Percentiles rank a stretch among this genome's conserved stretches.
These are phyloP conservation scores for Gonatopus flavifemur DNA, from an alignment of 1,140 invertebrate genomes.

Conservation along the genomic window DNA sequence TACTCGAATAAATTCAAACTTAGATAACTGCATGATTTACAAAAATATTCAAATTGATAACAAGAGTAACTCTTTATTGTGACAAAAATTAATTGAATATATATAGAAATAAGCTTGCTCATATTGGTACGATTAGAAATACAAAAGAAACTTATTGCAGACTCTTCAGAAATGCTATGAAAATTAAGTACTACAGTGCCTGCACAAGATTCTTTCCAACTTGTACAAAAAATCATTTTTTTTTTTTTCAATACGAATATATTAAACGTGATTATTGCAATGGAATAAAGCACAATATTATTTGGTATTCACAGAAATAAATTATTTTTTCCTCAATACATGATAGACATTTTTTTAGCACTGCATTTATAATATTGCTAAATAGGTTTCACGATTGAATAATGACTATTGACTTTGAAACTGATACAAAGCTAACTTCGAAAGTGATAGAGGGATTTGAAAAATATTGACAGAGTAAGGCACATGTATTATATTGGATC, in stretches of 20 bases:
- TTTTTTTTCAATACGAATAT: constrained; percentile 2
- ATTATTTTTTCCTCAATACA: constrained; percentile 20
- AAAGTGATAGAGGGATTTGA: constrained; percentile 1
- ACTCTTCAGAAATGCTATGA: constrained; percentile 10
- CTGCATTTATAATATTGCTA: constrained; percentile 10
- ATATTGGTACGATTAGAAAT: background rate
- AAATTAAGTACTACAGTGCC: constrained; percentile 15
- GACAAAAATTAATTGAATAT: background rate
- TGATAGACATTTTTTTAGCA: constrained; percentile 20
- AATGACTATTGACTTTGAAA: no score
- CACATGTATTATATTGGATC: constrained; percentile 29
- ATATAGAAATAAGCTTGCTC: background rate
- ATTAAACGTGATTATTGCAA: constrained; percentile 2
- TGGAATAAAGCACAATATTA: constrained; percentile 19
- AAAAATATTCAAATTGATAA: no score
- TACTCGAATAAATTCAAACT: no score
- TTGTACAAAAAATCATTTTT: background rate
- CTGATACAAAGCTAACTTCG: constrained; percentile 9
- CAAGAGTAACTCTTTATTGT: constrained; percentile 1
- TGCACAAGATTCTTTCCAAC: no score
- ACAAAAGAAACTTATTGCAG: background rate
- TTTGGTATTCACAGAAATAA: constrained; percentile 30
- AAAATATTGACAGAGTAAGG: constrained; percentile 25
- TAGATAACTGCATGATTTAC: no score
- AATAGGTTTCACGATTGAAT: constrained; percentile 4